These are phyloP conservation scores for Theristicus caerulescens DNA, from an alignment of 2,113 vertebrate genomes.

Conservation along the genomic window DNA sequence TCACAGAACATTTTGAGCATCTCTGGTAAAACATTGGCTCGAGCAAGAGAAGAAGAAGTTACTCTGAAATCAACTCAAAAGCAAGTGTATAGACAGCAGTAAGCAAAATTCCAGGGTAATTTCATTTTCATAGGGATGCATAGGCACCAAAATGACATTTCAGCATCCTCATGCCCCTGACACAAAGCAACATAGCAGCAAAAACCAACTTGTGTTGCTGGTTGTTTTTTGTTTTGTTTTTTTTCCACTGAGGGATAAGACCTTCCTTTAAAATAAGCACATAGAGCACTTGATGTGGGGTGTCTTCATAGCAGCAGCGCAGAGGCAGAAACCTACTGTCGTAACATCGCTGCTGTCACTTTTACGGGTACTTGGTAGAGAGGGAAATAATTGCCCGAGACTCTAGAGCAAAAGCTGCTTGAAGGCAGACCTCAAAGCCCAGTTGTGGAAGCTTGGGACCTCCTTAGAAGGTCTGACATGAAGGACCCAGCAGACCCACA, in stretches of 20 bases:
- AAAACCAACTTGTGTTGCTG: background rate
- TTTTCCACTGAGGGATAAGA: background rate
- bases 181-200: background rate
- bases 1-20: slow-evolving; percentile 36
- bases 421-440: background rate
- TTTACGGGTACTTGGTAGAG: background rate
- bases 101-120: background rate
- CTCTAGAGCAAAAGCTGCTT: background rate
- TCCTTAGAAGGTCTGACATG: background rate
- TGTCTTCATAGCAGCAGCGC: background rate
- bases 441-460: background rate
- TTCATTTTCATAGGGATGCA: background rate
- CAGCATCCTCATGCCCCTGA: background rate
- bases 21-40: background rate
- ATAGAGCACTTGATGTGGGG: background rate
- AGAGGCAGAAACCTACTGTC: background rate
- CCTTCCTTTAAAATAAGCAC: background rate
- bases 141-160: background rate
- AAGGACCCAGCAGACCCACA: background rate
- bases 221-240: too few species aligned
- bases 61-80: background rate
- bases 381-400: background rate
- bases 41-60: background rate
- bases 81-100: background rate
- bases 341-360: background rate